Base-by-base conservation (phyloP, 1,140 invertebrate species). In the Lepidotrigona ventralis region DNA sequence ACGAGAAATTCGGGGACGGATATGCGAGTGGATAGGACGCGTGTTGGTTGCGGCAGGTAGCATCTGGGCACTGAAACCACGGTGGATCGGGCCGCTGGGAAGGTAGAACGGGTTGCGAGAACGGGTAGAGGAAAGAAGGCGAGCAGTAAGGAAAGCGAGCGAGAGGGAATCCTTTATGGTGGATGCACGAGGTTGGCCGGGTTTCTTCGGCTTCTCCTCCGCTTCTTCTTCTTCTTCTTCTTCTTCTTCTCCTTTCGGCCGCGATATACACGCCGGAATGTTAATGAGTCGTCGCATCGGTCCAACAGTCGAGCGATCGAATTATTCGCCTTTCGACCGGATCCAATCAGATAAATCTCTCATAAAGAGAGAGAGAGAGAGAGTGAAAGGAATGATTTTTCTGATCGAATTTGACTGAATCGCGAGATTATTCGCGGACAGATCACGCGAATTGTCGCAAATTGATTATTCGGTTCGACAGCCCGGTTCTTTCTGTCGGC, bases 61-160 rank as follows among this genome's bases (percentile, higher is more conserved):
- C 81, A 89, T 89, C 88, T 80, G 87, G 83, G 63, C 78, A 89
- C 88, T 89, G 88, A 89, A 89, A 89, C 82, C 79, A 66, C 72
- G 68, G 76, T n/a, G 79, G 81, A 77, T 85, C 80, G 80, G 21
- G 53, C 56, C 21, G 82, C 81, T 82, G 54, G 81, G 39, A 84
- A 69, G 88, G 88, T 86, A 56, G 87, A 84, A 89, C 85, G 85
- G 78, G 88, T 89, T 80, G 78, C 78, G 58, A 60, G 58, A 60
- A 74, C 63, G 84, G 87, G 74, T 70, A 78, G 80, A 88, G 80
- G 63, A 76, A 85, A 81, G 81, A 78, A 83, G 69, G 78, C 69
- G 81, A 86, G 73, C 71, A 88, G 80, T 73, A 88, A 84, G 80
- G 80, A 56, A 51, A 70, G 76, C 64, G 72, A 85, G 80, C 66